Evolutionary conservation across 2,797 vertebrate species (phyloP).

Genomic region (Cercopithecus mitis): DNA sequence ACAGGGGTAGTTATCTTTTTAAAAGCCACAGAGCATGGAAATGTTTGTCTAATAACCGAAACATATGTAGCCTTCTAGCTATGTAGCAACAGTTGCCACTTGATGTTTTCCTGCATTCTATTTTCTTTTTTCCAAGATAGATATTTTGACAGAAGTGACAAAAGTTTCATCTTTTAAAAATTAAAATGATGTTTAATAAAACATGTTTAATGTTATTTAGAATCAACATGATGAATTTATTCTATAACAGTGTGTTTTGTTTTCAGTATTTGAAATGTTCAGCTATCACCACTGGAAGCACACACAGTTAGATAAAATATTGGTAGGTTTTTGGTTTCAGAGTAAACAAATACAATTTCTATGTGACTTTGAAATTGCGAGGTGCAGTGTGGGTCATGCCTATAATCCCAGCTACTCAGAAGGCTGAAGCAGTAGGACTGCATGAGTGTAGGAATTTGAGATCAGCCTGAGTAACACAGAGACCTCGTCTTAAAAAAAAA

Average conservation of each 20-base stretch:
- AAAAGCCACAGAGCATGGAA: not conserved
- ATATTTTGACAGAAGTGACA: not conserved
- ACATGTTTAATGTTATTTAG: not conserved
- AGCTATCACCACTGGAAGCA: not conserved
- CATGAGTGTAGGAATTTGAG: not conserved
- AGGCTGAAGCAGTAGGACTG: not conserved
- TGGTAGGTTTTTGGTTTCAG: not conserved
- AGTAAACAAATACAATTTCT: not conserved
- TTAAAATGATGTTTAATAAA: not conserved
- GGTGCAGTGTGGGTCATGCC: not conserved
- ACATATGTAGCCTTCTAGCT: not conserved
- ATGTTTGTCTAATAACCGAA: not conserved
- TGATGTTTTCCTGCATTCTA: not conserved
- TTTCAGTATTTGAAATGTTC: not conserved
- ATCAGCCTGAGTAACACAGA: not conserved
- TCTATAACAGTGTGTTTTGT: not conserved
- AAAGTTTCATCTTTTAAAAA: not conserved
- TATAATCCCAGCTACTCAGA: not conserved
- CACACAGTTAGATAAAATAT: not conserved
- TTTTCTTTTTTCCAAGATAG: not conserved
- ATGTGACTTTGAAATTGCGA: not conserved
- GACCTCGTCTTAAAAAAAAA: not conserved
- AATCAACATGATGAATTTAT: not conserved
- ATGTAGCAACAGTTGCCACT: not conserved
- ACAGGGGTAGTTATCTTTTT: not conserved